Percentiles rank a stretch among this genome's conserved stretches.
These are phyloP conservation scores for Cyprinodon tularosa DNA, from an alignment of 2,113 vertebrate genomes.

Conservation along the genomic window DNA sequence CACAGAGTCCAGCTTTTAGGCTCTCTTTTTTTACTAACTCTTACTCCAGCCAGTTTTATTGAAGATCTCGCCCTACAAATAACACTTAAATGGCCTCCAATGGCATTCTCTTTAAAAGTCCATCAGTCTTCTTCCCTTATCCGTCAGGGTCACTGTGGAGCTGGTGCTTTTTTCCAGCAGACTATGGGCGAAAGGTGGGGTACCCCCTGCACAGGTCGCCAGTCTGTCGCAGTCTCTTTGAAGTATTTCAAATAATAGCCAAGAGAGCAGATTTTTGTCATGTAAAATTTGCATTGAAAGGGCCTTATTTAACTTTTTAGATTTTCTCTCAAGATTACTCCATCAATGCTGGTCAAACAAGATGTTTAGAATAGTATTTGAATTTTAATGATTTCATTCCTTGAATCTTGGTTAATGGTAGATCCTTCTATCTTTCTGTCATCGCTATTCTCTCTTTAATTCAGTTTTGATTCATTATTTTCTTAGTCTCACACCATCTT, in stretches of 20 bases:
- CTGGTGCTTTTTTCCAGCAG: no score
- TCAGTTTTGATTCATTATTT: slow-evolving; percentile 44
- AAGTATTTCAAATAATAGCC: slow-evolving; percentile 36
- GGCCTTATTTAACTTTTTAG: background rate
- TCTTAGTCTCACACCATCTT: slow-evolving; percentile 13
- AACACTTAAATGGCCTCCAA: slow-evolving; percentile 40
- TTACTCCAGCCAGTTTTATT: slow-evolving; percentile 14
- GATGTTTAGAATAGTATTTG: slow-evolving; percentile 5
- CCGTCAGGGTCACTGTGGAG: no score
- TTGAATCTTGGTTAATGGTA: slow-evolving; percentile 16
- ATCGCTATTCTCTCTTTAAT: slow-evolving; percentile 40
- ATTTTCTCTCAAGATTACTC: slow-evolving; percentile 8
- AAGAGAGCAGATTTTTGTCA: slow-evolving; percentile 35
- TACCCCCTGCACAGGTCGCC: no score
- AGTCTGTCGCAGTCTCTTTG: no score
- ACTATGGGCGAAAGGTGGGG: no score
- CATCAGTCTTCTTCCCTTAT: no score
- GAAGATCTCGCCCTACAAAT: slow-evolving; percentile 57
- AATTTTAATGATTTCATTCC: background rate
- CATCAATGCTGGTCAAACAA: slow-evolving; percentile 20
- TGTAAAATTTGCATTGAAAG: slow-evolving; percentile 25
- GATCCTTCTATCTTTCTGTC: slow-evolving; percentile 34
- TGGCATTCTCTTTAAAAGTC: slow-evolving; percentile 21
- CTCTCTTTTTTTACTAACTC: slow-evolving; percentile 11
- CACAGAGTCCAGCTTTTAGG: slow-evolving; percentile 9